Base-by-base conservation (phyloP, 2,888 invertebrate genomes). In the Camptogramma bilineatum region DNA sequence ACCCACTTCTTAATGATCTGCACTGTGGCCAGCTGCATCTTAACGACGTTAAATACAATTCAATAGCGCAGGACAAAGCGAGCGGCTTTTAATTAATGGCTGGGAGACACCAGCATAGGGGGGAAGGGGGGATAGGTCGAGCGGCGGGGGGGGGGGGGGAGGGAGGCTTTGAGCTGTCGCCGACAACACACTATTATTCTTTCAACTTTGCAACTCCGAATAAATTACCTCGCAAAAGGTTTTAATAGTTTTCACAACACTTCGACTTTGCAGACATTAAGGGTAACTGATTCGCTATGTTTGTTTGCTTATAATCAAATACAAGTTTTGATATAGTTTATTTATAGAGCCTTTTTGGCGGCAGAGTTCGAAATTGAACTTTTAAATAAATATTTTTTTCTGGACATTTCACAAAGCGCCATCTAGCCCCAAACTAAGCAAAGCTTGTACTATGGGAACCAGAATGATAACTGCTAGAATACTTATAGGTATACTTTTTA, bases 31-130 rank as follows among this genome's bases (percentile, higher is more conserved):
- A 34, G 59, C 68, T 68, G 70, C 70, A 70, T 68, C 70, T 68
- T 66, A 66, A 64, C 70, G 63, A 64, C 59, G 57, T 72, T 70
- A 70, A 72, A 70, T 72, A 72, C 72, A 67, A 66, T 70, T 67
- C 68, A 65, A 72, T 72, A 65, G 68, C 64, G 51, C 52, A 53
- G 68, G 72, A 72, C 72, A 70, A 72, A 68, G 64, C 68, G 66
- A 52, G 61, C 55, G 46, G 63, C 61, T 54, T 68, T 68, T 70
- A 68, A 70, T 70, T 68, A 70, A 70, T 67, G 62, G 65, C 70
- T 62, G 53, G 46, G 61, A 55, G 64, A 51, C 53, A 51, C 57
- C 52, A 42, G 52, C 52, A 28, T 8, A 28, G 7, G 7, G 28
- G 21, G 28, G 28, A 8, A 28, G 28, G 0, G 34, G 13, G 34